Base-by-base conservation (phyloP, 2,797 vertebrate genomes). In the Chrosomus eos region DNA sequence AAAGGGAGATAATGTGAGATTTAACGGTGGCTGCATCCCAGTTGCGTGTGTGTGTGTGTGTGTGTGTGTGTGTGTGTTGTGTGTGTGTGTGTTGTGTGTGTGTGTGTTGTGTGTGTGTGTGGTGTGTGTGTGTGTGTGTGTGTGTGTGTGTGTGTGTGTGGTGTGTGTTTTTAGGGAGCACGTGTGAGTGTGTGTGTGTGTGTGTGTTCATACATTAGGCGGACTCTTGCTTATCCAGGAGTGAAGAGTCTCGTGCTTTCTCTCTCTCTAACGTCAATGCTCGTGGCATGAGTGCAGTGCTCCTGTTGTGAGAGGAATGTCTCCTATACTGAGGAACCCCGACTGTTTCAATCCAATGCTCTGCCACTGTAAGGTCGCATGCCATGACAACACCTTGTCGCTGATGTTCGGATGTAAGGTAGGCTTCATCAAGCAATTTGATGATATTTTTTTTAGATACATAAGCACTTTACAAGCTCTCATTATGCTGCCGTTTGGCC, bases 381-480 rank as follows among this genome's bases (percentile, higher is more conserved):
- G 97, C 92, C 96, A 96, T 94, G 97, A 97, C 96, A 97, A 96
- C 95, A 96, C 96, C 92, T 94, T 98, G 87, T 98, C 96, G 90
- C 93, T 99, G 95, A 97, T 99, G 97, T 98, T 98, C 94, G 97
- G 97, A 95, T 99, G 97, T 93, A 98, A 98, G 97, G 97, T 98
- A 98, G 95, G 97, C 93, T 85, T 72, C 74, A 67, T 84, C 31
- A 80, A 36, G 28, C 53, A 9, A 1, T 62, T 28, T 70, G 9
- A n/a, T 19, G 21, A 53, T 18, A 2, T 26, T 38, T 48, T 1
- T 48, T 38, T 53, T 55, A 26, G 26, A 77, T 45, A n/a, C 26
- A n/a, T 45, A 40, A 31, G 60, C 16, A 45, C 26, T 72, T 73
- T 33, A 7, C 19, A n/a, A 51, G 21, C 33, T 58, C 64, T 43